Conservation (phyloP, 1,140 invertebrate species). For the Sycophila sp. region DNA sequence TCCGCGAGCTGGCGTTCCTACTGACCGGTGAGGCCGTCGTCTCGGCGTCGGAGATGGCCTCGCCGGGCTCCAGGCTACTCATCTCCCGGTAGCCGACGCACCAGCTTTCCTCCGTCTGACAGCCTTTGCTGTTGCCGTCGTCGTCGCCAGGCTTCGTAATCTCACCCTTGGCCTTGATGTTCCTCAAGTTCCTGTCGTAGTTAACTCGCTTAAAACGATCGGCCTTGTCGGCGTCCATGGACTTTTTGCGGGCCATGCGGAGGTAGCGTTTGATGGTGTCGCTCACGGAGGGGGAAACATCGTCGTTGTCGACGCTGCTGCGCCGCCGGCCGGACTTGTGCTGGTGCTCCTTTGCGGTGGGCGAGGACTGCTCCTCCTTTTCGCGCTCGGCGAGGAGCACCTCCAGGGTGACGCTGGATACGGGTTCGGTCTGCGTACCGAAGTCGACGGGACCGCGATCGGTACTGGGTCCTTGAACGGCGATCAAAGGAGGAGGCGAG, state of each 20-base stretch:
- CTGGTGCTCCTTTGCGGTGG: constrained; percentile 47
- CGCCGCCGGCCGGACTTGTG: constrained; percentile 66
- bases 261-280: constrained; percentile 86
- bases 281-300: constrained; percentile 84
- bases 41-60: constrained; percentile 61
- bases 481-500: constrained; percentile 75
- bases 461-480: constrained; percentile 71
- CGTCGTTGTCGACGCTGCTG: constrained; percentile 83
- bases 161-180: constrained; percentile 83
- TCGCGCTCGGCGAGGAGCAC: constrained; percentile 55
- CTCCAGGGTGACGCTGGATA: constrained; percentile 67
- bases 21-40: constrained; percentile 64
- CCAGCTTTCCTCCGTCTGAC: constrained; percentile 81
- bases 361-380: constrained; percentile 49
- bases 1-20: constrained; percentile 67
- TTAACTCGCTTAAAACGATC: constrained; percentile 88
- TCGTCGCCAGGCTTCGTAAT: constrained; percentile 78
- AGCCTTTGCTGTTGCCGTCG: constrained; percentile 77
- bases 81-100: constrained; percentile 65
- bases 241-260: constrained; percentile 86
- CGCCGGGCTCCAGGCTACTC: constrained; percentile 50
- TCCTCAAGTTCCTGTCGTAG: constrained; percentile 84
- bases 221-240: constrained; percentile 80
- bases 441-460: constrained; percentile 63
- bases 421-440: constrained; percentile 72